Percentiles rank a stretch among this genome's conserved stretches.
phyloP scores from a whole-genome alignment of 1,140 invertebrate genomes.

The Agrypnia vestita region DNA sequence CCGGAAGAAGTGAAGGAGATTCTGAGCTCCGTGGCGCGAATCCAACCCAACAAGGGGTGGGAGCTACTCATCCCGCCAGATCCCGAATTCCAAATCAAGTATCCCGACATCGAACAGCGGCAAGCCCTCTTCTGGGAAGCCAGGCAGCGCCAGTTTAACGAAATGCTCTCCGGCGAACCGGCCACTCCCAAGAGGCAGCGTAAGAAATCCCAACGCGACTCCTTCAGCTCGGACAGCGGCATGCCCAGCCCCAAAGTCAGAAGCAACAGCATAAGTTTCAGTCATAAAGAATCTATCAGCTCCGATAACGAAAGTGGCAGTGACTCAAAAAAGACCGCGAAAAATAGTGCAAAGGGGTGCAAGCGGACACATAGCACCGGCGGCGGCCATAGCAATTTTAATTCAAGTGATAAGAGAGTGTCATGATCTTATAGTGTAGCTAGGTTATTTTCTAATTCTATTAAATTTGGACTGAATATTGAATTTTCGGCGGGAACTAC shows the following conservation, averaged over 20 bases:
- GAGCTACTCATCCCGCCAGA: constrained; percentile 83
- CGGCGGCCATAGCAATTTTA: constrained; percentile 50
- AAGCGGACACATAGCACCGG: constrained; percentile 44
- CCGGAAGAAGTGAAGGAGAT: constrained; percentile 88
- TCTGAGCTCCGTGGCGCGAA: constrained; percentile 81
- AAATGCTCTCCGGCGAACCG: constrained; percentile 76
- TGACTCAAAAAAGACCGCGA: constrained; percentile 49
- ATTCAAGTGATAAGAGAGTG: constrained; percentile 55
- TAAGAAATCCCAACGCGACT: constrained; percentile 78
- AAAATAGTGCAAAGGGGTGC: constrained; percentile 42
- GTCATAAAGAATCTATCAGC: constrained; percentile 33
- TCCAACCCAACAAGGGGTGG: constrained; percentile 84
- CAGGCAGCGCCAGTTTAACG: constrained; percentile 79
- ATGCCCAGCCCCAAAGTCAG: constrained; percentile 68
- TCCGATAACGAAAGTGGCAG: constrained; percentile 67
- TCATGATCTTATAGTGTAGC: constrained; percentile 50
- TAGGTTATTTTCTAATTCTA: constrained; percentile 46
- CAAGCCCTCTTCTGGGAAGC: constrained; percentile 89
- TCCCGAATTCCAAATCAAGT: constrained; percentile 82
- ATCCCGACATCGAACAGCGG: constrained; percentile 85
- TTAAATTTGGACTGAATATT: constrained; percentile 43
- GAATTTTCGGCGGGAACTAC: no score
- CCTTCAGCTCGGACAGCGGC: constrained; percentile 72
- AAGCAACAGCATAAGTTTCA: constrained; percentile 65
- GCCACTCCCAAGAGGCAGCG: constrained; percentile 75